These are phyloP conservation scores for Harpegnathos saltator DNA, from an alignment of 1,140 invertebrate species.

Conservation along the genomic window DNA sequence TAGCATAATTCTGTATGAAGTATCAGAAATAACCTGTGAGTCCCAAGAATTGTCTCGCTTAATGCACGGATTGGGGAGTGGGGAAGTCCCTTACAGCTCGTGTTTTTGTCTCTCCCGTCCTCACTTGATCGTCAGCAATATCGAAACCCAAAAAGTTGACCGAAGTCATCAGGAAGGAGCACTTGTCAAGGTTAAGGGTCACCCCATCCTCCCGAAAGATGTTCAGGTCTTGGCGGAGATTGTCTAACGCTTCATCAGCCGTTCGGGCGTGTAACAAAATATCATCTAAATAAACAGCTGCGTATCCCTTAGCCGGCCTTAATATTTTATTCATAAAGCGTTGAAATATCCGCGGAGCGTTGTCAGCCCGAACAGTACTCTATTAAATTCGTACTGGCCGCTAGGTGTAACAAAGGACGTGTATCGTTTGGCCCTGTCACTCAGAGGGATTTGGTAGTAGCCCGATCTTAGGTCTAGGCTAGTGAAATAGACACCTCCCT, in stretches of 20 bases:
- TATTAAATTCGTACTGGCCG: slow-evolving; percentile 6
- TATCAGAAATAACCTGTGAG: slow-evolving; percentile 31
- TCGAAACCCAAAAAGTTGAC: background rate
- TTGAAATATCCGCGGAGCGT: background rate
- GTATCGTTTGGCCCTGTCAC: background rate
- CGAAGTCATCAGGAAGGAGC: background rate
- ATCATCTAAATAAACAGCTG: slow-evolving; percentile 4
- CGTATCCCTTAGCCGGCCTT: background rate
- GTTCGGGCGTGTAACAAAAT: background rate
- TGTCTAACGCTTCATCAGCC: background rate
- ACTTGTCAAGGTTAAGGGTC: background rate
- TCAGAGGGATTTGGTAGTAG: slow-evolving; percentile 14
- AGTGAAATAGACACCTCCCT: background rate
- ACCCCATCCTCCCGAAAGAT: background rate
- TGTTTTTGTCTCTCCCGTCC: background rate
- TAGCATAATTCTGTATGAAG: background rate
- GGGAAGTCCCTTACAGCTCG: background rate
- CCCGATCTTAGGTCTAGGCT: background rate
- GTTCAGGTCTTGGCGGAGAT: background rate
- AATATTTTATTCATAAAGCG: background rate
- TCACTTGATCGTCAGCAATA: background rate
- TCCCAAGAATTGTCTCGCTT: slow-evolving; percentile 67
- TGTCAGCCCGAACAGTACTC: slow-evolving; percentile 1
- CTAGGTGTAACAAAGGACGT: background rate
- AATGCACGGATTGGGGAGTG: slow-evolving; percentile 2